Percentiles rank a stretch among this genome's conserved stretches.
Evolutionary conservation across 2,888 invertebrate genomes (phyloP).

Genomic region (Drosophila maculinotata): DNA sequence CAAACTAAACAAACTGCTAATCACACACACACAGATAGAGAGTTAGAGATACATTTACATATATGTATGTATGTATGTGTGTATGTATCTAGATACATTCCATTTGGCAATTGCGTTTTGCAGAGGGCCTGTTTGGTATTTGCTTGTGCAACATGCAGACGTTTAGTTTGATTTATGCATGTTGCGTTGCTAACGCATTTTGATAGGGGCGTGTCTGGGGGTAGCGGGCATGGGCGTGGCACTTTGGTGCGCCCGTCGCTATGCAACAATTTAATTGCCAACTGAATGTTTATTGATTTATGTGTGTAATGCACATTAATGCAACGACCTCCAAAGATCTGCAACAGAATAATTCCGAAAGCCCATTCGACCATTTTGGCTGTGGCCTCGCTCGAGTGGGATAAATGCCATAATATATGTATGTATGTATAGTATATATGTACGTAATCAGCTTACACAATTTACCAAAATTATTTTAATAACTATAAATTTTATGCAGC

Average conservation of each 20-base stretch:
- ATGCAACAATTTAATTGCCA: slow-evolving; percentile 71
- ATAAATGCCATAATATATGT: slow-evolving; percentile 9
- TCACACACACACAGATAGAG: slow-evolving; percentile 11
- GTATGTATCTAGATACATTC: slow-evolving; percentile 26
- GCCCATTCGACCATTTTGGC: slow-evolving; percentile 13
- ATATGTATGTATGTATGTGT: slow-evolving; percentile 1
- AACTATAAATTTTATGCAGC: slow-evolving; percentile 25
- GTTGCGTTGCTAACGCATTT: slow-evolving; percentile 28
- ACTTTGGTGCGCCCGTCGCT: slow-evolving; percentile 32
- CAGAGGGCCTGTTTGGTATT: slow-evolving; percentile 38
- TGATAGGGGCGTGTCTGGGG: slow-evolving; percentile 24
- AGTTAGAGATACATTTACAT: background rate
- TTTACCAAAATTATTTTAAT: slow-evolving; percentile 40
- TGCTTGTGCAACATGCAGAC: slow-evolving; percentile 45
- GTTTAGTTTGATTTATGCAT: slow-evolving; percentile 66
- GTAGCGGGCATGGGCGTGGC: background rate
- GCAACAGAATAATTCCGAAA: slow-evolving; percentile 8
- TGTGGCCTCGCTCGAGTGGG: slow-evolving; percentile 15
- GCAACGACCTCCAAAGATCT: slow-evolving; percentile 40
- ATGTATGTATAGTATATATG: no score
- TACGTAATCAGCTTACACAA: slow-evolving; percentile 7
- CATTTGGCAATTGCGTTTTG: slow-evolving; percentile 26
- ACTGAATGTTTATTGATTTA: slow-evolving; percentile 71
- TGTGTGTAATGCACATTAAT: slow-evolving; percentile 64
- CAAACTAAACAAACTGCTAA: slow-evolving; percentile 51